Percentiles rank a stretch among this genome's conserved stretches.
Evolutionary conservation across 1,140 invertebrate genomes (phyloP).

Genomic region (Sarcophaga peregrina): DNA sequence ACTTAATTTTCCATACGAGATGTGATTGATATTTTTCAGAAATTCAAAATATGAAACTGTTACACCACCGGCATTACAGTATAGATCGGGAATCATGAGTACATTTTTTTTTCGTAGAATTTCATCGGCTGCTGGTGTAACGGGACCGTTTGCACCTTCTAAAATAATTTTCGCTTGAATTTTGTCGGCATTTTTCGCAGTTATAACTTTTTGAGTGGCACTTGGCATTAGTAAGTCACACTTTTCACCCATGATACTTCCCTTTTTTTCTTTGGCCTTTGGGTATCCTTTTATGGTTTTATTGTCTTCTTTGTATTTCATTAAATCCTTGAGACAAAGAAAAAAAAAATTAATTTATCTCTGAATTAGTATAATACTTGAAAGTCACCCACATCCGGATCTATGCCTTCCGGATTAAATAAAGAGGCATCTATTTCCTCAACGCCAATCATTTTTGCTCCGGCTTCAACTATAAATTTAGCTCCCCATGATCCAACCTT

Average conservation of each 20-base stretch:
- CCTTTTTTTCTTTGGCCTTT: slow-evolving; percentile 73
- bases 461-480: slow-evolving; percentile 79
- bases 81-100: slow-evolving; percentile 86
- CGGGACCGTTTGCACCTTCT: slow-evolving; percentile 91
- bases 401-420: slow-evolving; percentile 81
- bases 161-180: slow-evolving; percentile 80
- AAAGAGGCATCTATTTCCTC: slow-evolving; percentile 80
- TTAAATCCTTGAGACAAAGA: slow-evolving; percentile 49
- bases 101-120: slow-evolving; percentile 79
- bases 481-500: slow-evolving; percentile 88
- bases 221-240: slow-evolving; percentile 91
- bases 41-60: slow-evolving; percentile 94
- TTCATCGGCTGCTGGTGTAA: slow-evolving; percentile 83
- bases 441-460: slow-evolving; percentile 85
- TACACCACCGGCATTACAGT: slow-evolving; percentile 87
- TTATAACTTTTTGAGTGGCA: slow-evolving; percentile 85
- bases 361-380: not conserved
- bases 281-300: slow-evolving; percentile 82
- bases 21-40: slow-evolving; percentile 92
- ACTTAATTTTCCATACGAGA: slow-evolving; percentile 86
- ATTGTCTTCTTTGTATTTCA: slow-evolving; percentile 60
- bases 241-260: slow-evolving; percentile 76
- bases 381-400: slow-evolving; percentile 73
- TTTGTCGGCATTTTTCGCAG: slow-evolving; percentile 78
- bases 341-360: not conserved